Base-by-base conservation (phyloP, 2,888 invertebrate species). In the Hydrotaea cyrtoneurina region DNA sequence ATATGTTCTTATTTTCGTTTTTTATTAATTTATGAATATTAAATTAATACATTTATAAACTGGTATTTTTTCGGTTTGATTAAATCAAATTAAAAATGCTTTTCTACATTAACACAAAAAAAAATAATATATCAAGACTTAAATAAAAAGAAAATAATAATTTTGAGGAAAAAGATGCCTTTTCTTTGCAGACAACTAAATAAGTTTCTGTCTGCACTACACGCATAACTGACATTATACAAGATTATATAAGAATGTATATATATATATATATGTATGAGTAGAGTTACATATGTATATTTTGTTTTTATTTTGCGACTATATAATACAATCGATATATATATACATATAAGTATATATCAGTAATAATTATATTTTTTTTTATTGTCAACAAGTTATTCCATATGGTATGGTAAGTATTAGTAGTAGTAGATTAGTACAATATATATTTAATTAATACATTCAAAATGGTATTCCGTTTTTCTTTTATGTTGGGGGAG, bases 361-460 rank as follows among this genome's bases (percentile, higher is more conserved):
- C 23, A 76, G 55, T 79, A 76, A 53, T 74, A 81, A 80, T 75
- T 77, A 74, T 84, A 85, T 85, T 69, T 62, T n/a, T n/a, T 26
- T 62, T 66, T 87, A 87, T 87, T 87, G 86, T 87, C 86, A 87
- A 87, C 82, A 86, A 86, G 74, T 75, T 83, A 76, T 80, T 73
- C 77, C 83, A 85, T 85, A 83, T 62, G 71, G 53, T 81, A 77
- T 71, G 79, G 23, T 23, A 66, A 31, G 19, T 46, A n/a, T n/a
- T n/a, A 77, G 39, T 76, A 74, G 75, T 76, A 74, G 72, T 78
- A 78, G 57, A 75, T 80, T 75, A 66, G 39, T 66, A 39, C 31
- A 66, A 57, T 81, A 46, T 19, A 53, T 71, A 39, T 21, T 21
- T 73, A 31, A 72, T 72, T 62, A 39, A 78, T 36, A 71, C 36